Percentiles rank a stretch among this genome's conserved stretches.
Evolutionary conservation across 2,797 vertebrate genomes (phyloP).

Genomic region (Spinibarbus caldwelli): DNA sequence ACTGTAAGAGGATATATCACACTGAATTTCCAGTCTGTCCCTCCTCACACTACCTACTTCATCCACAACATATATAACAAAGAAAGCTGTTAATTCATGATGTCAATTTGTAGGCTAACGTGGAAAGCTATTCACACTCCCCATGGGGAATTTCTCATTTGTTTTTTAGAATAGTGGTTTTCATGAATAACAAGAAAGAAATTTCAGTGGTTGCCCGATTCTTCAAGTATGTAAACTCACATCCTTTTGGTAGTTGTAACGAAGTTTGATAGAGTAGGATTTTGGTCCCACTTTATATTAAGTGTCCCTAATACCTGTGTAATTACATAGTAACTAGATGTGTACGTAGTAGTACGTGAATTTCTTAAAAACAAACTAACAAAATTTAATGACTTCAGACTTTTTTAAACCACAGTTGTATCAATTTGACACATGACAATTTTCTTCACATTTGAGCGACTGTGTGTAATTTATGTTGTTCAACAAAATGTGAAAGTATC

Average conservation of each 20-base stretch:
- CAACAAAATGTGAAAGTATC: no score
- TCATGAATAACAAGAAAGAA: background rate
- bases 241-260: no score
- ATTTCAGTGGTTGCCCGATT: background rate
- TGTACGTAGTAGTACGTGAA: no score
- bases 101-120: background rate
- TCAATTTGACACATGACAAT: no score
- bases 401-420: no score
- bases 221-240: background rate
- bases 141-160: background rate
- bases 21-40: conserved; percentile 1
- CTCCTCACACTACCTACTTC: background rate
- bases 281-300: background rate
- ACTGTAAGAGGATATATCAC: conserved; percentile 10
- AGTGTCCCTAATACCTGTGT: no score
- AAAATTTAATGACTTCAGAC: no score
- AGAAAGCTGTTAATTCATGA: background rate
- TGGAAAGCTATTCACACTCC: background rate
- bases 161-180: conserved; percentile 3
- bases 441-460: no score
- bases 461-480: no score
- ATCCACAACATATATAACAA: background rate
- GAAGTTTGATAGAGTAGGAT: background rate
- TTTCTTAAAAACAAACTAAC: no score
- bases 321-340: no score